Evolutionary conservation across 2,113 vertebrate genomes (phyloP).

Genomic region (Phalacrocorax carbo): DNA sequence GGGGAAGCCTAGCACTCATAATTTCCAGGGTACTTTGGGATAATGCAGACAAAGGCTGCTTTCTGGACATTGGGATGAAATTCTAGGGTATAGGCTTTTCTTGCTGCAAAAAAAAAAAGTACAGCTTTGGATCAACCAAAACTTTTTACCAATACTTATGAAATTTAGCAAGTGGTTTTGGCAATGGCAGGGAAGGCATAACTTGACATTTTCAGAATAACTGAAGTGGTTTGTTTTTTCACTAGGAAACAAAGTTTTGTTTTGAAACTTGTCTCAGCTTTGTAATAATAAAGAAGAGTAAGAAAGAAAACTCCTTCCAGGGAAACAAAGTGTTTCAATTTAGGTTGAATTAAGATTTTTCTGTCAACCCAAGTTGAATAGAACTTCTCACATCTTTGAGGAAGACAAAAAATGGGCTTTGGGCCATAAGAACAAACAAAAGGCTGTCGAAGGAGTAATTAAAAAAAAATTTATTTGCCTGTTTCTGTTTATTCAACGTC

Average conservation of each 20-base stretch:
- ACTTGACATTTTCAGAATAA: not conserved
- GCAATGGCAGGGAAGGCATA: not conserved
- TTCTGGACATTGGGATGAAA: not conserved
- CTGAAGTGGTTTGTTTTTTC: not conserved
- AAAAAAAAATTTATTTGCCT: not conserved
- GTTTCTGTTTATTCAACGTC: not conserved
- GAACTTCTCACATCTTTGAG: not conserved
- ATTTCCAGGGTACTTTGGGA: not conserved
- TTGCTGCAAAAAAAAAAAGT: not conserved
- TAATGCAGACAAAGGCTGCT: not conserved
- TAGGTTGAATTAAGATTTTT: not conserved
- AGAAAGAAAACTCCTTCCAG: not conserved
- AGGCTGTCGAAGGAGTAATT: not conserved
- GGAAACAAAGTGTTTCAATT: not conserved
- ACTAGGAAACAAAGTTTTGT: not conserved
- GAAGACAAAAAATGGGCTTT: not conserved
- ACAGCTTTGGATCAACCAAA: not conserved
- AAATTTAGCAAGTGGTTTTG: slow-evolving; percentile 22
- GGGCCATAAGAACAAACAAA: not conserved
- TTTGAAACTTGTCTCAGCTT: slow-evolving; percentile 17
- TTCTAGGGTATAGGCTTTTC: not conserved
- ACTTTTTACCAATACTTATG: not conserved
- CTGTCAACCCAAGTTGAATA: not conserved
- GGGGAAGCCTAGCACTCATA: not conserved
- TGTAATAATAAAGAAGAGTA: not conserved